Conservation (phyloP, 2,797 vertebrate species). For the Rhinichthys osculus region DNA sequence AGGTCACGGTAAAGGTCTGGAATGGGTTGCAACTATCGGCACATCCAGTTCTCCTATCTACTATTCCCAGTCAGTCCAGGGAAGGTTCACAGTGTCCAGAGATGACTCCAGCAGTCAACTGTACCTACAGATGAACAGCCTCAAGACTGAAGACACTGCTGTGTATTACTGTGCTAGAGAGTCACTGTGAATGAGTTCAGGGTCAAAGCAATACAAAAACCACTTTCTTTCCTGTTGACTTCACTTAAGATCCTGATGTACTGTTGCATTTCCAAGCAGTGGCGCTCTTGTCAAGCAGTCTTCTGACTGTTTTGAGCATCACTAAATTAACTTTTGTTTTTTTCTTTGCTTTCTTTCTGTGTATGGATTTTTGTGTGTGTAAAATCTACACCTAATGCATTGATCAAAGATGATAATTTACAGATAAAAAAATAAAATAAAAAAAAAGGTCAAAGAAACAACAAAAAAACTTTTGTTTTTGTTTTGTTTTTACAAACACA, state of each 20-base stretch:
- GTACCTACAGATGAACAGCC: slow-evolving; percentile 30
- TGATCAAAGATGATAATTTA: too few species aligned
- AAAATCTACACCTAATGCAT: too few species aligned
- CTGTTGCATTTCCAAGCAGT: neutral
- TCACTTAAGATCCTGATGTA: neutral
- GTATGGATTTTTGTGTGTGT: too few species aligned
- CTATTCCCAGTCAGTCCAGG: slow-evolving; percentile 28
- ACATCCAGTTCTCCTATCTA: neutral
- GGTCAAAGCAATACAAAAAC: slow-evolving; percentile 15
- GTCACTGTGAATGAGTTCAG: neutral
- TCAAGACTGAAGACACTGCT: slow-evolving; percentile 28
- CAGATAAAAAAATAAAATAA: too few species aligned
- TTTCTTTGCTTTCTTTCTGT: too few species aligned
- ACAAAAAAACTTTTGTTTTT: too few species aligned
- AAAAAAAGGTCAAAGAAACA: too few species aligned
- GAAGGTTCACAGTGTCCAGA: slow-evolving; percentile 27
- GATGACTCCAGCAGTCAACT: slow-evolving; percentile 7
- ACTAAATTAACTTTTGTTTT: neutral
- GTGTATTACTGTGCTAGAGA: slow-evolving; percentile 24
- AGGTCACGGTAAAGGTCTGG: neutral
- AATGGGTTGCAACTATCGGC: accelerated
- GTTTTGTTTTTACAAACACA: too few species aligned
- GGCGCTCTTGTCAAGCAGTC: neutral
- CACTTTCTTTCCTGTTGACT: neutral
- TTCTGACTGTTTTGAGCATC: neutral